Evolutionary conservation across 2,797 vertebrate genomes (phyloP).

Genomic region (Tangara arthus): DNA sequence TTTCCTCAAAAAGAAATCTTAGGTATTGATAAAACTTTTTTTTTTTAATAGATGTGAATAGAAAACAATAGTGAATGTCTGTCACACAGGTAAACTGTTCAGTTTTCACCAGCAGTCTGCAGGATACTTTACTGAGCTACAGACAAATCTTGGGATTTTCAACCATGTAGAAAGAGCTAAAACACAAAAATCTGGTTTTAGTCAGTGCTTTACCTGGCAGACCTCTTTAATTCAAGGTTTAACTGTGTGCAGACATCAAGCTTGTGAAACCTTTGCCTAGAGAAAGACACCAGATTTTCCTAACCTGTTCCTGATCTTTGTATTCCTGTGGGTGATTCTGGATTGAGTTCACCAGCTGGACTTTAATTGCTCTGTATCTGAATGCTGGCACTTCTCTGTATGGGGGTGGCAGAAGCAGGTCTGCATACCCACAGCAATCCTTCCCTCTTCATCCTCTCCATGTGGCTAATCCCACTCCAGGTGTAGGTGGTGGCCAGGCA

Average conservation of each 20-base stretch:
- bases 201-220: background rate
- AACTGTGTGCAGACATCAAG: background rate
- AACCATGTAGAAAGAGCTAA: rapidly evolving
- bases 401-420: background rate
- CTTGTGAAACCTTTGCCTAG: background rate
- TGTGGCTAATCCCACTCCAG: background rate
- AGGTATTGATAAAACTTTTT: background rate
- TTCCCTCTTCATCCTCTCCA: background rate
- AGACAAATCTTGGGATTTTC: background rate
- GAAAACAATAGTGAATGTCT: background rate
- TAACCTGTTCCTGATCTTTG: background rate
- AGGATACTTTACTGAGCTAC: background rate
- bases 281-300: background rate
- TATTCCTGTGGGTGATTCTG: background rate
- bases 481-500: background rate
- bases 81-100: background rate
- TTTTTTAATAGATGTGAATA: background rate
- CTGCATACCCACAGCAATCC: rapidly evolving
- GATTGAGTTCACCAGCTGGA: background rate
- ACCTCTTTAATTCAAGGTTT: background rate
- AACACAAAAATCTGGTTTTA: background rate
- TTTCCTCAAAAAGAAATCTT: background rate
- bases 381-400: background rate
- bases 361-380: background rate
- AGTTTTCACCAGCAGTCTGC: background rate